Percentiles rank a stretch among this genome's conserved stretches.
Conservation (phyloP, 1,140 invertebrate genomes). For the Aleiodes sp. region DNA sequence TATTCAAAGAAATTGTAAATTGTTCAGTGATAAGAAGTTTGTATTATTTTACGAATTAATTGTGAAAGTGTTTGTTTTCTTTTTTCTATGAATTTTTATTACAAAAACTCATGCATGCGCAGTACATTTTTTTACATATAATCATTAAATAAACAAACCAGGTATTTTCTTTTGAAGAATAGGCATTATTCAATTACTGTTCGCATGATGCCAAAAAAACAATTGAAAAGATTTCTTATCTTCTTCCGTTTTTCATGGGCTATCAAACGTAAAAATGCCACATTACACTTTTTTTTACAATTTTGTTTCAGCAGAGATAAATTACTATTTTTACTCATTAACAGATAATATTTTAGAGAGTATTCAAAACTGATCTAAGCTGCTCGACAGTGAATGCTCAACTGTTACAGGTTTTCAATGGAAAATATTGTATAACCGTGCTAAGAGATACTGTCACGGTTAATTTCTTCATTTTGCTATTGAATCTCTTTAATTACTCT, state of each 20-base stretch:
- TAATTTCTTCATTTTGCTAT: neutral
- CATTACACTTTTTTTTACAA: too few species aligned
- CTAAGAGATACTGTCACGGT: neutral
- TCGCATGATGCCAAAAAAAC: too few species aligned
- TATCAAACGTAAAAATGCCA: too few species aligned
- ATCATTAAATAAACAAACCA: neutral
- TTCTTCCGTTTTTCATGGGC: too few species aligned
- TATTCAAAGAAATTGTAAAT: too few species aligned
- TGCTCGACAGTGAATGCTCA: constrained; percentile 27
- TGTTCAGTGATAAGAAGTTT: neutral
- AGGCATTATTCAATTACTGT: too few species aligned
- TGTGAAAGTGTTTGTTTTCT: constrained; percentile 17
- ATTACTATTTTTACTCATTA: neutral
- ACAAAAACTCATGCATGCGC: constrained; percentile 13
- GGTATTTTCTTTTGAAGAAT: neutral
- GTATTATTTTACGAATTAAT: neutral
- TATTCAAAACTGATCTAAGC: constrained; percentile 16
- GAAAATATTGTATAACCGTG: neutral
- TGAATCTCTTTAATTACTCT: neutral
- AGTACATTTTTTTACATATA: neutral
- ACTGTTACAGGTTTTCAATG: constrained; percentile 25
- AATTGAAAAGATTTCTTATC: too few species aligned
- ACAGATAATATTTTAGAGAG: neutral
- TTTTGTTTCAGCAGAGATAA: too few species aligned
- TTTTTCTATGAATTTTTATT: constrained; percentile 12